Percentiles rank a stretch among this genome's conserved stretches.
phyloP scores from a whole-genome alignment of 2,888 invertebrate species.

The Drosophila buzzatii region DNA sequence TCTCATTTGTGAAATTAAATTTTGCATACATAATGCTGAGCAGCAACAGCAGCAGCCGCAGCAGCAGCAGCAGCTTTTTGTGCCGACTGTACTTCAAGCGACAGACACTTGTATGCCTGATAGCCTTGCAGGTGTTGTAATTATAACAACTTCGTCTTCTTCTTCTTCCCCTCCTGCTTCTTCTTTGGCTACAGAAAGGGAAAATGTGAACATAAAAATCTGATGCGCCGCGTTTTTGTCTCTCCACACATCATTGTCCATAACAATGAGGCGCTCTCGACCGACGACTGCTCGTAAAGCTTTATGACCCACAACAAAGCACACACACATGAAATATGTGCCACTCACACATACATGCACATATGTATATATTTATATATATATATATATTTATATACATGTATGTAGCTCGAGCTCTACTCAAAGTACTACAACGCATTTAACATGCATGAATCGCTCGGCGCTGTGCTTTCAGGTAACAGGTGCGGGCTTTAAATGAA shows the following conservation, averaged over 20 bases:
- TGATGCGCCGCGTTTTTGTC: conserved; percentile 37
- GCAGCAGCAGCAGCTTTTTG: conserved; percentile 7
- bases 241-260: conserved; percentile 63
- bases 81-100: conserved; percentile 50
- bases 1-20: conserved; percentile 75
- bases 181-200: background rate
- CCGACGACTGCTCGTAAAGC: conserved; percentile 54
- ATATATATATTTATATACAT: background rate
- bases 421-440: conserved; percentile 29
- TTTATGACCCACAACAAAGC: conserved; percentile 52
- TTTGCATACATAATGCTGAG: conserved; percentile 65
- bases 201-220: conserved; percentile 55
- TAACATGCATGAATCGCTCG: conserved; percentile 50
- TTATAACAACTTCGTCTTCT: conserved; percentile 60
- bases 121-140: conserved; percentile 54
- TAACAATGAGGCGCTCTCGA: conserved; percentile 58
- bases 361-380: background rate
- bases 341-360: background rate
- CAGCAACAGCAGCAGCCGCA: conserved; percentile 6
- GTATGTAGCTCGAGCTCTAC: background rate
- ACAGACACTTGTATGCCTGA: background rate
- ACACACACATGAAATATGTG: background rate
- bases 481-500: conserved; percentile 71
- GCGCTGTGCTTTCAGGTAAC: conserved; percentile 35
- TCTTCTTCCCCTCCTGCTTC: conserved; percentile 23